phyloP scores from a whole-genome alignment of 2,888 invertebrate species.

The Cylloceria caligata region DNA sequence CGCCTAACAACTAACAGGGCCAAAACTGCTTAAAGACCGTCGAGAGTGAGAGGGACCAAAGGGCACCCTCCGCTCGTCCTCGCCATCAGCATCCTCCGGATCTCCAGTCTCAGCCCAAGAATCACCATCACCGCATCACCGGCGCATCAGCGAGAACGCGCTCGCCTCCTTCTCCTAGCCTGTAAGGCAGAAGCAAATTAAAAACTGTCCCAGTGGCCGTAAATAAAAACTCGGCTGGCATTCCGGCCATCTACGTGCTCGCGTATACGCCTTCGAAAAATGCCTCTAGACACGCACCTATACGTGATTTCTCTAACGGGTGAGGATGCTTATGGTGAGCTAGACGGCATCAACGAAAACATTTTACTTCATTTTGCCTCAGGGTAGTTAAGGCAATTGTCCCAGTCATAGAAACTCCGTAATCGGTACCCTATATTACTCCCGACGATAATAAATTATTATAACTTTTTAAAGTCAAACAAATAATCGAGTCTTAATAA shows the following conservation, averaged over 20 bases:
- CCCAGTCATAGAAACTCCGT: too few relatives aligned
- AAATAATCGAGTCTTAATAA: too few relatives aligned
- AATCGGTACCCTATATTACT: too few relatives aligned
- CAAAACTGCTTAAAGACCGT: slow-evolving; percentile 81
- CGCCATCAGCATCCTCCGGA: slow-evolving; percentile 62
- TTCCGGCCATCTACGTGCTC: slow-evolving; percentile 80
- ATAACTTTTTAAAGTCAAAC: too few relatives aligned
- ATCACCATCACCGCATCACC: slow-evolving; percentile 61
- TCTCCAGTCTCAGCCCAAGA: slow-evolving; percentile 53
- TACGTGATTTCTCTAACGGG: slow-evolving; percentile 80
- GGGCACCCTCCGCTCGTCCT: slow-evolving; percentile 64
- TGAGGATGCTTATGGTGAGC: slow-evolving; percentile 61
- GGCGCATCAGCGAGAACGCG: slow-evolving; percentile 62
- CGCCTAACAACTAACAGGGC: slow-evolving; percentile 83
- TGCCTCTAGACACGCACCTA: slow-evolving; percentile 82
- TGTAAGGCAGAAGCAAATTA: slow-evolving; percentile 83
- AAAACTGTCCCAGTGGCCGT: slow-evolving; percentile 84
- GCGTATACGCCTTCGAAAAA: slow-evolving; percentile 75
- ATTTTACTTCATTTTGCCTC: slow-evolving; percentile 1
- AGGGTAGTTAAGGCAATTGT: too few relatives aligned
- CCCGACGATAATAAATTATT: too few relatives aligned
- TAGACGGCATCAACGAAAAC: slow-evolving; percentile 12
- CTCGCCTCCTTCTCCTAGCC: slow-evolving; percentile 71
- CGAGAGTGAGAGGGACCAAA: slow-evolving; percentile 66
- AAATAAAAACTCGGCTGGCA: slow-evolving; percentile 83